These are phyloP conservation scores for Melikaiella ostensackeni DNA, from an alignment of 2,888 invertebrate genomes.

Conservation along the genomic window DNA sequence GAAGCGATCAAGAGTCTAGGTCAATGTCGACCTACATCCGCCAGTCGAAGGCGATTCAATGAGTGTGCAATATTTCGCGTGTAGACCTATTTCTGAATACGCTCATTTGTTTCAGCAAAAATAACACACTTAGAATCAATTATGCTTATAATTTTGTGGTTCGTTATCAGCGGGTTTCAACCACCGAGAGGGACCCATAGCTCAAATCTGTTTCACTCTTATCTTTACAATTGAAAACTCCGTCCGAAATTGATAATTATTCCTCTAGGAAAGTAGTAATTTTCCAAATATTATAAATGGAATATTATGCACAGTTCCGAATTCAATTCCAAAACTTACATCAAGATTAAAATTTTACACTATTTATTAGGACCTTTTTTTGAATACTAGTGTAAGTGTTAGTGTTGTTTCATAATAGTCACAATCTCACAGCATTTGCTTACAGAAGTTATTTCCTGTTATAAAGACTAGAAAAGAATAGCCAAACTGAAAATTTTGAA, in stretches of 20 bases:
- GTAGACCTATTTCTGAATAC: constrained; percentile 4
- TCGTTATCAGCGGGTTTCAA: constrained; percentile 26
- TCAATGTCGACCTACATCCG: not conserved
- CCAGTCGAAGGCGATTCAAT: not conserved
- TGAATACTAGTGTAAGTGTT: no score
- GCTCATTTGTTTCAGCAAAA: constrained; percentile 11
- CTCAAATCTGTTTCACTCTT: not conserved
- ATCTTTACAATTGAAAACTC: not conserved
- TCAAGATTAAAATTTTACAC: no score
- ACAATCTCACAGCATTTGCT: no score
- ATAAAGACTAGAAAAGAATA: no score
- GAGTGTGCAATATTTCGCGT: not conserved
- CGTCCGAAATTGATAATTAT: not conserved
- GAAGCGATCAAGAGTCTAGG: not conserved
- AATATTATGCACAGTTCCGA: no score
- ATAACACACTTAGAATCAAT: constrained; percentile 29
- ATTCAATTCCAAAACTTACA: no score
- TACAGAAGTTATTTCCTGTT: no score
- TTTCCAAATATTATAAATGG: not conserved
- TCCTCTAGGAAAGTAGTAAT: not conserved
- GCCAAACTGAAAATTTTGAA: no score
- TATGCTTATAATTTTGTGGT: constrained; percentile 11
- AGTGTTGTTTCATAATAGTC: no score
- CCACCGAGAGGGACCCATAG: not conserved
- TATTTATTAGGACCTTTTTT: no score